Base-by-base conservation (phyloP, 2,113 vertebrate species). In the Tympanuchus pallidicinctus region DNA sequence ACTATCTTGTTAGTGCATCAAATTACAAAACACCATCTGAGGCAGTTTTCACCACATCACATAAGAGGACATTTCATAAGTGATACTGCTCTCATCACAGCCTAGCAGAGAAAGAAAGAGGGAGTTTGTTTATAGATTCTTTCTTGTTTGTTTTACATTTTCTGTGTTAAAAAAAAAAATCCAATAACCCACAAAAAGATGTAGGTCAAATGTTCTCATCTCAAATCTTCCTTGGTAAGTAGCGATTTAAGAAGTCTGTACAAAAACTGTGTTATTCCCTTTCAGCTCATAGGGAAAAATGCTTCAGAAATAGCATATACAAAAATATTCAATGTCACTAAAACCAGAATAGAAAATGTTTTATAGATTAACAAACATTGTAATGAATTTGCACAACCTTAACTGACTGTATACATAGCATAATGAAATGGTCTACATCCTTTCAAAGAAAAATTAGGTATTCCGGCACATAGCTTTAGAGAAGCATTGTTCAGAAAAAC, bases 331-430 rank as follows among this genome's bases (percentile, higher is more conserved):
- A 95, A 96, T 96, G 97, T 97, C 97, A 97, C 98, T 96, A 97
- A 98, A 98, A 98, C 97, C 97, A 96, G 97, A 96, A 98, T 97
- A 98, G 98, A 98, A 98, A 98, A 98, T 98, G 98, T 99, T 98
- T 97, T 98, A 98, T 98, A 98, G 98, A 98, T 99, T 98, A 98
- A 98, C 98, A 98, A 98, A 98, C 98, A 98, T 97, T 96, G 97
- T 97, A 97, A 99, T 99, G 98, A 98, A 98, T 99, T 98, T 98
- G 97, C 97, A 98, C 98, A 98, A 98, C 98, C 98, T 94, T 97
- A 97, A 98, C 98, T 97, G 98, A 98, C 98, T 98, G 98, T 97
- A 97, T 96, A 97, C 98, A 96, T 97, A 97, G 98, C 96, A 95
- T 96, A 97, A 97, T 97, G 97, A 97, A 96, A 98, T 76, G 94